Base-by-base conservation (phyloP, 2,797 vertebrate species). In the Loriculus beryllinus region DNA sequence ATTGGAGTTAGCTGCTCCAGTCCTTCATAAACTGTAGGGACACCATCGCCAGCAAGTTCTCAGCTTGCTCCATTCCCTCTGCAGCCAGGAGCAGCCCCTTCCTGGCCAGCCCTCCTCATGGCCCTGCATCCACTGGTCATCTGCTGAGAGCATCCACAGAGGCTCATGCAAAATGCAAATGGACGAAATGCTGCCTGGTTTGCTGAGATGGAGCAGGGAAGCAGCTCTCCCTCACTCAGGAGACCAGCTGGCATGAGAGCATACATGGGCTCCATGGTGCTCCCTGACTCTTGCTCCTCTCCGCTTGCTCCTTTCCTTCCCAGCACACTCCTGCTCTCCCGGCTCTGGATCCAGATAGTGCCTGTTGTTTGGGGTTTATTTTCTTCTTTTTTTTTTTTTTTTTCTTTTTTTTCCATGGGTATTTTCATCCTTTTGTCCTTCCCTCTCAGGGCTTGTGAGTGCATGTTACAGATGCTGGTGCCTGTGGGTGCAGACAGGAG, bases 231-330 rank as follows among this genome's bases (percentile, higher is more conserved):
- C 14, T 56, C 54, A 10, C n/a, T 56, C 54, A 15, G 21, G n/a
- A 28, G 26, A 8, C 8, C 0, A 1, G 37, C 69, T n/a, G 54
- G 2, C 14, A 2, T 5, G 48, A n/a, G 45, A n/a, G 10, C 31
- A 25, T 20, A 2, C 28, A 2, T 2, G 15, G 56, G 37, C 35
- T 12, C 1, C 0, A 33, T 3, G 7, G 21, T 23, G 64, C 33
- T 67, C 47, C 52, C 81, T 1, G 3, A 2, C 17, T 29, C 72
- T 16, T 3, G 3, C 49, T n/a, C 22, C 21, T n/a, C 60, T 56
- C 78, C 26, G 28, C 51, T 8, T n/a, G 51, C 48, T 88, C 29
- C 67, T 43, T 29, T 43, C 86, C 37, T 68, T 60, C 76, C 84
- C 43, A 1, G 47, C 3, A 1, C 12, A 31, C 10, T 45, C 77